Evolutionary conservation across 1,140 invertebrate species (phyloP), one percentile per base, ranked within the genome.

Genomic region (Drosophila setifemur): DNA sequence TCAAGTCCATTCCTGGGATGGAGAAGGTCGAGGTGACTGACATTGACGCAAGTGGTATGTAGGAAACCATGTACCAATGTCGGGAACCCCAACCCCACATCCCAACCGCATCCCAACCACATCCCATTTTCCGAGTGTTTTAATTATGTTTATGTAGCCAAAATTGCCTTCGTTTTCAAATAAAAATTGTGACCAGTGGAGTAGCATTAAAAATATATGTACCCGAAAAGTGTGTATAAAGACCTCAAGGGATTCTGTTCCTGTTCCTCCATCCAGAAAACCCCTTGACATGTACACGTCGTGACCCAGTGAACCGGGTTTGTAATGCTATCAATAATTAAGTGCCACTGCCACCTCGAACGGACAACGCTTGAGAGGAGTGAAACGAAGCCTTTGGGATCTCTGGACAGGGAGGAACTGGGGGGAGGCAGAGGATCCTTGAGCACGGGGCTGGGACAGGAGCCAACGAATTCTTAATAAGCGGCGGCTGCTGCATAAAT

Each of bases 311-410:
- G 79, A 85, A 86, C 79, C 71, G 48, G 49, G 75, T 35, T 79
- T 85, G 79, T 85, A 86, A 86, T 85, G 74, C 74, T 86, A 85
- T 85, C 81, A 85, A 85, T 85, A 85, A 85, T 85, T 85, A 85
- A 85, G 79, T 85, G 79, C 74, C 75, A 63, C 74, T 85, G 79
- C 79, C 79, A 83, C 79, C 79, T 85, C 55, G 47, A 37, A 43
- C 28, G 44, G 76, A 66, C 76, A 64, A 49, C 18, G 60, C 33
- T 21, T 28, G 21, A 61, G 52, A 58, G 48, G 47, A 53, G 23
- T 19, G n/a, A n/a, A n/a, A n/a, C 25, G 29, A 9, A 57, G 23
- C 47, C 25, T 2, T 23, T 2, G 21, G 48, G 11, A 53, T 18
- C 19, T 12, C n/a, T 37, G 18, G 3, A 33, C 4, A 9, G 18